Evolutionary conservation across 2,888 invertebrate genomes (phyloP).

Genomic region (Enchytraeus crypticus): DNA sequence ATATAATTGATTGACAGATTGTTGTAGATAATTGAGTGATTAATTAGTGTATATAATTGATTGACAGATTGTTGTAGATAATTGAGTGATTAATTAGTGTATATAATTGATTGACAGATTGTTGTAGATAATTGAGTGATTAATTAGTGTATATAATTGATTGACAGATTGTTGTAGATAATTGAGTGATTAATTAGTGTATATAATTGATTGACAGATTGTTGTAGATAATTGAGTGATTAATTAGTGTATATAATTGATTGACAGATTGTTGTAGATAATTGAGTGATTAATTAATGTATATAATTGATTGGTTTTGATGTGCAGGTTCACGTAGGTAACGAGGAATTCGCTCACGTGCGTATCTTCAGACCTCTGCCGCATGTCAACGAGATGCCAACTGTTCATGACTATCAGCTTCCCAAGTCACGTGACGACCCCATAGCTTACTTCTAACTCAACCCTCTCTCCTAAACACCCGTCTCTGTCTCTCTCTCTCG

Average conservation of each 20-base stretch:
- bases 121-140: no score
- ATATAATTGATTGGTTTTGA: not conserved
- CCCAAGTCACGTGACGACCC: conserved; percentile 34
- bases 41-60: no score
- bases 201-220: not conserved
- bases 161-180: not conserved
- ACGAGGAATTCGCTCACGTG: conserved; percentile 41
- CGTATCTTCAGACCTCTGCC: conserved; percentile 44
- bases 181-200: not conserved
- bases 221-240: not conserved
- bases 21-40: no score
- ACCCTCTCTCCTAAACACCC: no score
- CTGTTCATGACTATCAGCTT: conserved; percentile 31
- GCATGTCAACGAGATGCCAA: conserved; percentile 24
- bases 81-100: no score
- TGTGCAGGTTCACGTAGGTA: conserved; percentile 30
- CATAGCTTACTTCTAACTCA: conserved; percentile 36
- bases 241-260: not conserved
- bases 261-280: not conserved
- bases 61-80: no score
- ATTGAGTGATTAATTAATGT: not conserved
- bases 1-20: no score
- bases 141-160: no score
- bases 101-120: no score
- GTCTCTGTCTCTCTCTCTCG: no score